Percentiles rank a stretch among this genome's conserved stretches.
phyloP scores from a whole-genome alignment of 2,113 vertebrate genomes.

The Alethe castanea region DNA sequence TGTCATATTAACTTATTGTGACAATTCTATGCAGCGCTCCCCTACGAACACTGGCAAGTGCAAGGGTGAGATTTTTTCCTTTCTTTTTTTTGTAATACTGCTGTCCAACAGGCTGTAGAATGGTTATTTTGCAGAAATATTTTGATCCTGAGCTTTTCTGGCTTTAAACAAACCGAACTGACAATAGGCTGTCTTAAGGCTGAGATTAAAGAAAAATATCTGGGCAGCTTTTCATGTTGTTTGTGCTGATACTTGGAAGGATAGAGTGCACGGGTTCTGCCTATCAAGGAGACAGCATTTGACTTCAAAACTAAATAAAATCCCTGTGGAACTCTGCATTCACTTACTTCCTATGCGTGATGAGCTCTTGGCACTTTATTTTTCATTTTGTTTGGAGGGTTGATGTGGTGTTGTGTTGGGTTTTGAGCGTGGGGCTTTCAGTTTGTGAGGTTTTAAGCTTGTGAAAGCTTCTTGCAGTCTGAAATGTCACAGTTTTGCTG shows the following conservation, averaged over 20 bases:
- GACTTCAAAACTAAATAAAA: neutral
- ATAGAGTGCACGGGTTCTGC: neutral
- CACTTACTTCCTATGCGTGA: neutral
- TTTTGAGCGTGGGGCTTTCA: neutral
- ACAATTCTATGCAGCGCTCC: neutral
- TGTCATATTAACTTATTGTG: constrained; percentile 56
- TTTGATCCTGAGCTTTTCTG: neutral
- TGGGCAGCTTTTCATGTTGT: neutral
- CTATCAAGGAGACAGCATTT: neutral
- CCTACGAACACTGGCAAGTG: neutral
- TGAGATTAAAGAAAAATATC: neutral
- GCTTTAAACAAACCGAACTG: neutral
- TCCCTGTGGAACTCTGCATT: neutral
- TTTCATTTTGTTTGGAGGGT: neutral
- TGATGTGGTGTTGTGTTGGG: neutral
- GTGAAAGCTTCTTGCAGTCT: neutral
- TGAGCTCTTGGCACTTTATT: neutral
- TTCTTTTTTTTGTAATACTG: neutral
- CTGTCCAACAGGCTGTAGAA: neutral
- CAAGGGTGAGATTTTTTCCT: neutral
- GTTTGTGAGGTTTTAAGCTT: neutral
- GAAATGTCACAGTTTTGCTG: neutral
- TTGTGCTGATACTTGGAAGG: neutral
- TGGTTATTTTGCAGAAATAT: neutral
- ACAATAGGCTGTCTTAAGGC: neutral